phyloP scores from a whole-genome alignment of 2,797 vertebrate genomes.

The Molossus alvarezi region DNA sequence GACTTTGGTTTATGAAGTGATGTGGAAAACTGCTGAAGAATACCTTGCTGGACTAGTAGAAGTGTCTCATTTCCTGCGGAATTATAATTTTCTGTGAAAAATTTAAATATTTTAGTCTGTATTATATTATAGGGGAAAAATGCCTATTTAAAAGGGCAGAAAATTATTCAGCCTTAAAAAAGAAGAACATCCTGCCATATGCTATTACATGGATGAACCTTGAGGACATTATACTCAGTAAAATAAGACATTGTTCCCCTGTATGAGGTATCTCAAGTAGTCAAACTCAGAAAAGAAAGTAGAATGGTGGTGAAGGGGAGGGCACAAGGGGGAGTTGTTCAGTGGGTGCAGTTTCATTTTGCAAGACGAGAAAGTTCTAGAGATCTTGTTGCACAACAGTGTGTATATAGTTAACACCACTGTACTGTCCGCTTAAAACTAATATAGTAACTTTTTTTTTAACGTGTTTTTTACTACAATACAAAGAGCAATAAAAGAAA shows the following conservation, averaged over 20 bases:
- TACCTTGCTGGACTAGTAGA: background rate
- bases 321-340: background rate
- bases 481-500: background rate
- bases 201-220: background rate
- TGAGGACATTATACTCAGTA: background rate
- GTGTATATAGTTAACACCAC: background rate
- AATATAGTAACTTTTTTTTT: background rate
- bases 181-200: background rate
- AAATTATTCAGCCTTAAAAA: background rate
- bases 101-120: constrained; percentile 35
- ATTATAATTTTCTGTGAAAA: constrained; percentile 27
- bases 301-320: background rate
- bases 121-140: background rate
- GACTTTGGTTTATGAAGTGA: constrained; percentile 37
- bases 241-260: background rate
- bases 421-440: background rate
- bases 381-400: background rate
- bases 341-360: background rate
- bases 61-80: background rate
- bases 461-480: background rate
- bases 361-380: background rate
- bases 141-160: background rate
- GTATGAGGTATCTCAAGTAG: background rate
- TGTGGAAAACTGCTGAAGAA: background rate
- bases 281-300: background rate